Evolutionary conservation across 2,888 invertebrate species (phyloP), one percentile per base, ranked within the genome.

Genomic region (Leucoma salicis): DNA sequence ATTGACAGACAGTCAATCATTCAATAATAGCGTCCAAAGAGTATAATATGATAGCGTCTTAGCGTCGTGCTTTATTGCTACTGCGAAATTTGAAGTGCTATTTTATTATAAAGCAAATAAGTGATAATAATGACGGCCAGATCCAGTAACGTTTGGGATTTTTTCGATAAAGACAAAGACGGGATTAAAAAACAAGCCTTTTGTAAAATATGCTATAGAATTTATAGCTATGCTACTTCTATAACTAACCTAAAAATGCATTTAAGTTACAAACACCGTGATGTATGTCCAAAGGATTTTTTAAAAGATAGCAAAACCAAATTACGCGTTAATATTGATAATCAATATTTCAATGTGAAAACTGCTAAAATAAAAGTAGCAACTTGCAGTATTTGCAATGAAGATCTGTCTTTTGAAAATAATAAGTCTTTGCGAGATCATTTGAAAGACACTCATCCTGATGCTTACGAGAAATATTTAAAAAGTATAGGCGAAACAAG

Each of bases 131-230:
- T 29, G 29, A 8, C 10, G 16, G 5, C 11, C 10, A 35, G 12
- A 27, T 27, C 27, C 11, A 2, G 13, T n/a, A n/a, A n/a, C 3
- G 0, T 61, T 10, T 57, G 57, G 61, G 39, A 46, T 8, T 53
- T 34, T 43, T 57, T 42, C n/a, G 33, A 14, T 7, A 35, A 28
- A 32, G 12, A 16, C 18, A 3, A 12, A 1, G 8, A 14, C 2
- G 0, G 1, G 3, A 7, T 11, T 8, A n/a, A 6, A 1, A 44
- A 33, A 29, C 27, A 21, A 27, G 39, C 36, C 6, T 14, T 0
- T 4, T 44, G 44, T 14, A 39, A 15, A 31, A 1, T 35, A 5
- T 39, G 44, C 18, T 13, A n/a, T 1, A 14, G 21, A 13, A 11
- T 2, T 5, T 21, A 35, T 12, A 29, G 36, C 14, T 39, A 39